A percentile compares a stretch with the other conserved stretches of the same genome.
phyloP scores from a whole-genome alignment of 2,797 vertebrate species.

The Protonibea diacanthus region DNA sequence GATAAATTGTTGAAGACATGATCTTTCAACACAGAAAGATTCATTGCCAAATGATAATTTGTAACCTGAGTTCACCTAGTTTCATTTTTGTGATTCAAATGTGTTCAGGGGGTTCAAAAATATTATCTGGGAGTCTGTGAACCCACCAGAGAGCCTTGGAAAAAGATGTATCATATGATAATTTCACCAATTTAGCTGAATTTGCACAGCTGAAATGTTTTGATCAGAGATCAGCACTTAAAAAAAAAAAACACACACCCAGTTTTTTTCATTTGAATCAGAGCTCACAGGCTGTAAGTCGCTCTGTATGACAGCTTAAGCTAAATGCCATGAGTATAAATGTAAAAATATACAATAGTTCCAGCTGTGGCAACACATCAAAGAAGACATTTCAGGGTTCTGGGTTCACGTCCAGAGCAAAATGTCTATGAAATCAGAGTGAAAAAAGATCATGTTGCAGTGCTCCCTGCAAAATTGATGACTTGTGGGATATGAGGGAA shows the following conservation, averaged over 20 bases:
- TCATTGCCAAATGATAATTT: constrained; percentile 45
- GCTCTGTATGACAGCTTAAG: constrained; percentile 20
- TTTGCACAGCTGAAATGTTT: constrained; percentile 39
- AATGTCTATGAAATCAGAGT: constrained; percentile 30
- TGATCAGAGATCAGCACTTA: constrained; percentile 42
- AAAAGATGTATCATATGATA: constrained; percentile 36
- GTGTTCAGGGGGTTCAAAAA: constrained; percentile 46
- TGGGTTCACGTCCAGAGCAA: constrained; percentile 57
- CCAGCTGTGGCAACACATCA: constrained; percentile 25
- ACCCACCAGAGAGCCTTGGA: constrained; percentile 18
- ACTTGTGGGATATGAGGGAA: constrained; percentile 48
- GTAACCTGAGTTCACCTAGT: constrained; percentile 31
- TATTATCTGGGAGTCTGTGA: constrained; percentile 37
- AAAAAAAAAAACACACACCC: constrained; percentile 22
- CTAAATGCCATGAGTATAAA: constrained; percentile 46
- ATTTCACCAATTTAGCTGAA: constrained; percentile 38
- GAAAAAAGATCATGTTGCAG: constrained; percentile 49
- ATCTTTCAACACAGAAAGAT: constrained; percentile 25
- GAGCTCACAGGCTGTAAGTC: background rate
- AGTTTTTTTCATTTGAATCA: constrained; percentile 25
- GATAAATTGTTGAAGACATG: constrained; percentile 29
- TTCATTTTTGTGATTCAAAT: constrained; percentile 56
- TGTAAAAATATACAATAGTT: constrained; percentile 43
- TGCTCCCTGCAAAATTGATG: constrained; percentile 58
- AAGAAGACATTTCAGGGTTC: constrained; percentile 47